A percentile compares a stretch with the other conserved stretches of the same genome.
Conservation (phyloP, 2,113 vertebrate genomes). For the Heterocephalus glaber region DNA sequence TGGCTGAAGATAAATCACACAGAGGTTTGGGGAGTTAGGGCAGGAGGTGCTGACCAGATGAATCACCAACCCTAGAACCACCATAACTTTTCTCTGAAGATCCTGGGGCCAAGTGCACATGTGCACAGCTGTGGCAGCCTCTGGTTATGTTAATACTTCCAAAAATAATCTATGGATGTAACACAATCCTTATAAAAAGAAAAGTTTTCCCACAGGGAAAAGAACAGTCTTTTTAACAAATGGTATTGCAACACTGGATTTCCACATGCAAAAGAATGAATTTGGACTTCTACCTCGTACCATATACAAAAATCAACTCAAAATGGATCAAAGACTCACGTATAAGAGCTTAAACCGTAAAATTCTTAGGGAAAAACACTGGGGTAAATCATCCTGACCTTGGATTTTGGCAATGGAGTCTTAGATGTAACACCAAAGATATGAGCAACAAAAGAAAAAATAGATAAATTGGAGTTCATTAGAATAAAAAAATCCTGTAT, state of each 20-base stretch:
- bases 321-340: background rate
- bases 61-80: background rate
- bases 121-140: background rate
- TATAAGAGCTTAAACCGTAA: background rate
- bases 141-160: background rate
- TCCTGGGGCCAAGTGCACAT: background rate
- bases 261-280: background rate
- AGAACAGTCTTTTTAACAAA: background rate
- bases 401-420: slow-evolving; percentile 18
- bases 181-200: background rate
- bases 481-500: background rate
- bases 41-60: background rate
- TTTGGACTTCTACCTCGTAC: background rate
- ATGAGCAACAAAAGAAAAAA: background rate
- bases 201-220: background rate
- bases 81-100: background rate
- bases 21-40: background rate
- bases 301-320: background rate
- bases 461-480: background rate
- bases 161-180: background rate
- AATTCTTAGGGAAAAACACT: background rate
- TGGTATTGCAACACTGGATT: background rate
- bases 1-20: background rate
- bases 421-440: background rate
- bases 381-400: background rate